These are phyloP conservation scores for Hybognathus amarus DNA, from an alignment of 2,797 vertebrate genomes.

Conservation along the genomic window DNA sequence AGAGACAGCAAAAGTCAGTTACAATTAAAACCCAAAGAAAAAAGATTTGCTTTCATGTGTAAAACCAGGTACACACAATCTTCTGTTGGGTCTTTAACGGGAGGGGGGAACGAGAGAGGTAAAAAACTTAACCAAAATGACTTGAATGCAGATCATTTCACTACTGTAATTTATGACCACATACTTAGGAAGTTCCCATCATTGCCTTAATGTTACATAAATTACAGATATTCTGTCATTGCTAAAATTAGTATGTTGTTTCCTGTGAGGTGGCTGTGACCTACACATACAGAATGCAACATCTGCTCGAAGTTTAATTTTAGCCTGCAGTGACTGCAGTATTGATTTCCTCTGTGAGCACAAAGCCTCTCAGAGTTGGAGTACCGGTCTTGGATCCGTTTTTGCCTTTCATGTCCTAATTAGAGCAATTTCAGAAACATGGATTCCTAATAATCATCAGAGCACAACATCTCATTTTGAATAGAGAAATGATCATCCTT, in stretches of 20 bases:
- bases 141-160: not conserved
- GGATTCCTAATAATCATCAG: not conserved
- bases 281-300: conserved; percentile 20
- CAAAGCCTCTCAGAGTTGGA: not conserved
- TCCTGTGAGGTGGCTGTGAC: conserved; percentile 21
- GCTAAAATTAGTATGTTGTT: not conserved
- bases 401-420: conserved; percentile 28
- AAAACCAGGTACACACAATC: not conserved
- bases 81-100: not conserved
- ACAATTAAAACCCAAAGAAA: too few species aligned
- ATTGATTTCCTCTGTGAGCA: conserved; percentile 31
- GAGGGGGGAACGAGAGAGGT: not conserved
- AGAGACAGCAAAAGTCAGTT: too few species aligned
- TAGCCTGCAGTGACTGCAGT: conserved; percentile 8
- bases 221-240: not conserved
- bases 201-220: not conserved
- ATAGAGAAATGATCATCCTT: not conserved
- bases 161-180: not conserved
- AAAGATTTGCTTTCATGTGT: too few species aligned
- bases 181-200: not conserved
- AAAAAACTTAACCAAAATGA: not conserved
- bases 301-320: conserved; percentile 26
- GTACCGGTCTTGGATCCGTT: not conserved
- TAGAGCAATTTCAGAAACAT: conserved; percentile 24
- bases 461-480: not conserved